Percentiles rank a stretch among this genome's conserved stretches.
phyloP scores from a whole-genome alignment of 2,113 vertebrate species.

The Silurus meridionalis region DNA sequence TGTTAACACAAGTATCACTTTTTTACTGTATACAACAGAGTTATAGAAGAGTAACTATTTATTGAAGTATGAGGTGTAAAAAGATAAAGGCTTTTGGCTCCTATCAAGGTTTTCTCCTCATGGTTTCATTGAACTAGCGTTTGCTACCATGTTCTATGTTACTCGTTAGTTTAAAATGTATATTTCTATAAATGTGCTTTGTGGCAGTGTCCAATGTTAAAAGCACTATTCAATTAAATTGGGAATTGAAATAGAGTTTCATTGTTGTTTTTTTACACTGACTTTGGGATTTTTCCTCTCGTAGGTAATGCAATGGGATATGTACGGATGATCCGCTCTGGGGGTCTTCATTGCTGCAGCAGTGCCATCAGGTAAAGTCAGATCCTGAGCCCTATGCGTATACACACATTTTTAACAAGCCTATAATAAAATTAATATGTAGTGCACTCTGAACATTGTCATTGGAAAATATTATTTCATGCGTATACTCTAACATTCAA shows the following conservation, averaged over 20 bases:
- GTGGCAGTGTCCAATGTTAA: neutral
- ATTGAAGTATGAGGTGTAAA: too few relatives aligned
- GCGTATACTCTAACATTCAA: neutral
- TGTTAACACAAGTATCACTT: neutral
- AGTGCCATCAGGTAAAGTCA: constrained; percentile 89
- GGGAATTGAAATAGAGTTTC: neutral
- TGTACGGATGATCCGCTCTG: constrained; percentile 96
- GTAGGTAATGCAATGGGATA: constrained; percentile 98
- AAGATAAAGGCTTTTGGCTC: neutral
- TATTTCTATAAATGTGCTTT: neutral
- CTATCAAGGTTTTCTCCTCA: neutral
- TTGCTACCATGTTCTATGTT: neutral
- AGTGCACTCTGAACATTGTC: neutral
- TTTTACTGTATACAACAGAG: neutral
- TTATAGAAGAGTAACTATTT: neutral
- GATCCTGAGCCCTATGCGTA: too few relatives aligned
- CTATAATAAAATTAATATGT: neutral
- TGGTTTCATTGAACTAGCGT: neutral
- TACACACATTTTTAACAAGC: too few relatives aligned
- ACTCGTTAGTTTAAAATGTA: neutral
- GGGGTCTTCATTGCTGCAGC: constrained; percentile 96
- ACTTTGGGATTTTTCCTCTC: constrained; percentile 1
- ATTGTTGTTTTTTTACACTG: neutral
- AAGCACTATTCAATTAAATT: neutral
- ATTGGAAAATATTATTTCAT: neutral